Evolutionary conservation across 1,140 invertebrate genomes (phyloP).

Genomic region (Radopholus similis): DNA sequence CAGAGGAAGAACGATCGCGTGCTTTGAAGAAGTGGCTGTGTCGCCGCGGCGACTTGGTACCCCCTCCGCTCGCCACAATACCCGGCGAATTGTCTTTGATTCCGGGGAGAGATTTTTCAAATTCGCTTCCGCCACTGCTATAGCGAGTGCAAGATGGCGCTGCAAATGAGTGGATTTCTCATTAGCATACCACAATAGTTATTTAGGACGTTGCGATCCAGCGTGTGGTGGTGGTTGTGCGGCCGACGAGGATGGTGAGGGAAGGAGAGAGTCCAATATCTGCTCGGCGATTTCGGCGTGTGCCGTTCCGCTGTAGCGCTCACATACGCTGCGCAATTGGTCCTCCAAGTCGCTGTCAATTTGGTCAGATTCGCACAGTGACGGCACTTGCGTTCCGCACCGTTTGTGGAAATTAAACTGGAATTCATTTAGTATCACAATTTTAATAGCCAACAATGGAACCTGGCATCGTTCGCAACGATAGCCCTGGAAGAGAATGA

Average conservation of each 20-base stretch:
- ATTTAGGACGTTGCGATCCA: background rate
- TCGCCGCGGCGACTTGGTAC: conserved; percentile 1
- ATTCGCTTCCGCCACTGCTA: too few relatives aligned
- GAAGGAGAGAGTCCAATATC: conserved; percentile 35
- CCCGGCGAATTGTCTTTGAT: too few relatives aligned
- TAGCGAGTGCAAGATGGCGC: too few relatives aligned
- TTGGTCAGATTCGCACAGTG: conserved; percentile 35
- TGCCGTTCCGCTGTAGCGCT: conserved; percentile 27
- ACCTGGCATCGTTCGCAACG: conserved; percentile 27
- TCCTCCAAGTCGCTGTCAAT: conserved; percentile 42
- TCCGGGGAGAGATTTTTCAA: too few relatives aligned
- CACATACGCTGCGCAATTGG: conserved; percentile 35
- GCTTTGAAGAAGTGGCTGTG: background rate
- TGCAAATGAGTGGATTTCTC: background rate
- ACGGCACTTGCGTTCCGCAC: conserved; percentile 46
- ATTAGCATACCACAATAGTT: background rate
- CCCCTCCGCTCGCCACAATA: background rate
- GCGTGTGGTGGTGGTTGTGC: background rate
- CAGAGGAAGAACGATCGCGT: conserved; percentile 44
- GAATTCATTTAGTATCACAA: too few relatives aligned
- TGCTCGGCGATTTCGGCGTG: conserved; percentile 34
- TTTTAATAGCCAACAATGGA: background rate
- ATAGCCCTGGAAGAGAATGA: conserved; percentile 40
- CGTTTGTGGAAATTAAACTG: conserved; percentile 42
- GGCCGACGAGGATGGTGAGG: conserved; percentile 1